A percentile compares a stretch with the other conserved stretches of the same genome.
Conservation (phyloP, 2,888 invertebrate species). For the Aspidiotus rigidus region DNA sequence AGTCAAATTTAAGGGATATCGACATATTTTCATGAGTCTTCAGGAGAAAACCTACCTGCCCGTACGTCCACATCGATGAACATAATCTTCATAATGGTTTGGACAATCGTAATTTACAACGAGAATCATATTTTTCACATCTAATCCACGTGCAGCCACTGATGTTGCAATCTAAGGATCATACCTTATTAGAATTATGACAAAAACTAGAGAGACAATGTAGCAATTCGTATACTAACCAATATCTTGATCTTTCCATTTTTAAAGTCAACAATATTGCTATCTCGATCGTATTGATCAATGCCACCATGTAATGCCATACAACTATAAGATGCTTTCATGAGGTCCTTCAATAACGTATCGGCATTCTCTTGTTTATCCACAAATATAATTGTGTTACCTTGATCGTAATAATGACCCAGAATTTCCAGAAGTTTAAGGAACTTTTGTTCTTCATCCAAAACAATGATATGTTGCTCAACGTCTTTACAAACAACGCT, state of each 20-base stretch:
- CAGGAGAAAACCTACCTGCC: slow-evolving; percentile 48
- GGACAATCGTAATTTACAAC: slow-evolving; percentile 99
- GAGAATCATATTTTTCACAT: slow-evolving; percentile 92
- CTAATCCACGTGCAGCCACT: slow-evolving; percentile 95
- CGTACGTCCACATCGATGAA: slow-evolving; percentile 89
- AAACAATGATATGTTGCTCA: slow-evolving; percentile 82
- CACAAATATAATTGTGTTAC: slow-evolving; percentile 92
- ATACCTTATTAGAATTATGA: neutral
- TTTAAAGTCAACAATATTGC: slow-evolving; percentile 96
- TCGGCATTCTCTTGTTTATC: slow-evolving; percentile 98
- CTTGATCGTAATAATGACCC: slow-evolving; percentile 85
- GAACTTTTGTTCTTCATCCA: slow-evolving; percentile 96
- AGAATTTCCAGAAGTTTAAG: slow-evolving; percentile 93
- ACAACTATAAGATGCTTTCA: slow-evolving; percentile 93
- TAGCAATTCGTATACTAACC: slow-evolving; percentile 43
- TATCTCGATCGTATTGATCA: slow-evolving; percentile 98
- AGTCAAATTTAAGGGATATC: neutral
- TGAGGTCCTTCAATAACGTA: slow-evolving; percentile 79
- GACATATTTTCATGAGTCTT: neutral
- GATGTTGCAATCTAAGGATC: slow-evolving; percentile 72
- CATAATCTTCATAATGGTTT: slow-evolving; percentile 99
- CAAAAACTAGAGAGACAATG: neutral
- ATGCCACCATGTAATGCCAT: slow-evolving; percentile 98
- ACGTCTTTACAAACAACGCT: slow-evolving; percentile 97
- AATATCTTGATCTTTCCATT: slow-evolving; percentile 82